phyloP scores from a whole-genome alignment of 2,797 vertebrate species.

The Eulemur mongoz region DNA sequence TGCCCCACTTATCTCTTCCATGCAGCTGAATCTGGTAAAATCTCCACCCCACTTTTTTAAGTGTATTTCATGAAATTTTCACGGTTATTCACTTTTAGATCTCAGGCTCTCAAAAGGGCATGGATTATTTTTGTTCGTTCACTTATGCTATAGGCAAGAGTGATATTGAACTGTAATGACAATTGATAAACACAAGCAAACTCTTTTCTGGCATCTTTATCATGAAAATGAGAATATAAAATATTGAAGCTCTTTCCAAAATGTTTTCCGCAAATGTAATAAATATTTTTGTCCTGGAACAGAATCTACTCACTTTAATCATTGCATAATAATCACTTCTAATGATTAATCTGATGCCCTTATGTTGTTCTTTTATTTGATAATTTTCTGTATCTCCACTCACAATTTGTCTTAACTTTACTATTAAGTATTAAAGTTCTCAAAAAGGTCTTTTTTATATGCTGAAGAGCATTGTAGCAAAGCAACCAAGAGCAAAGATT shows the following conservation, averaged over 20 bases:
- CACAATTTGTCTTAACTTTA: background rate
- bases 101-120: background rate
- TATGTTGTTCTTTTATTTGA: background rate
- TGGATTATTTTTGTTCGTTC: background rate
- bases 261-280: background rate
- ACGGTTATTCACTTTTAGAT: background rate
- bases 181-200: slow-evolving; percentile 4
- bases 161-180: background rate
- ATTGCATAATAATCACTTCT: background rate
- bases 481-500: background rate
- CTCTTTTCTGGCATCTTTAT: background rate
- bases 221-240: slow-evolving; percentile 30
- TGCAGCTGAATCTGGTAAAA: background rate
- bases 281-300: background rate
- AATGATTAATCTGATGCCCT: background rate
- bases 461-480: background rate
- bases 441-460: background rate
- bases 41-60: background rate
- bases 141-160: background rate
- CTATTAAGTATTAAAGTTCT: background rate
- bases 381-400: background rate
- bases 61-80: background rate
- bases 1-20: background rate
- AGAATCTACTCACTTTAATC: background rate
- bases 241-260: slow-evolving; percentile 12